phyloP scores from a whole-genome alignment of 92 coral and sea anemone genomes.

The Porites divaricata region DNA sequence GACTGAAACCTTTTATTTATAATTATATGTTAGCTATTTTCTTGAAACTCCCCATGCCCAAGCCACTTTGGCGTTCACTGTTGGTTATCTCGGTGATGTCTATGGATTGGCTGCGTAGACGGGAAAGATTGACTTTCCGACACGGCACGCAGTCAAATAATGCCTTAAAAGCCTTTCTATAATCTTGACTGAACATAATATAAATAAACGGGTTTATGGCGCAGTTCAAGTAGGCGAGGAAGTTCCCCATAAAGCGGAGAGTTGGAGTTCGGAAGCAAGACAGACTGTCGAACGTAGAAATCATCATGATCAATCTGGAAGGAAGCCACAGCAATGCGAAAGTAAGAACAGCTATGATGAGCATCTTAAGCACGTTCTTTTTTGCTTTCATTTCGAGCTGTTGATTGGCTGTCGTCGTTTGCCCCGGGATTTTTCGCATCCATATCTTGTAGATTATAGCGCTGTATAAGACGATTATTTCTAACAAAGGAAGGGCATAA shows the following conservation, averaged over 20 bases:
- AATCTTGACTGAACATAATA: conserved; percentile 43
- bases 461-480: conserved; percentile 57
- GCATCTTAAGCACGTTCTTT: conserved; percentile 65
- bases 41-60: conserved; percentile 9
- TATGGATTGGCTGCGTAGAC: conserved; percentile 16
- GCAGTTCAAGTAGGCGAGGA: conserved; percentile 51
- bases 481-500: conserved; percentile 57
- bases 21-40: neutral
- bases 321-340: conserved; percentile 59
- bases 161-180: conserved; percentile 31
- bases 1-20: neutral
- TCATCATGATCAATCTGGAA: neutral
- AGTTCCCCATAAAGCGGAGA: conserved; percentile 21
- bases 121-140: neutral
- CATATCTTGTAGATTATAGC: conserved; percentile 59
- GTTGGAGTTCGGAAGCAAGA: conserved; percentile 2
- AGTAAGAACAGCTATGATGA: conserved; percentile 55
- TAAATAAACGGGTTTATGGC: conserved; percentile 68
- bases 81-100: neutral
- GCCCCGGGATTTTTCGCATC: conserved; percentile 60
- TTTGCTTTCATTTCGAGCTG: conserved; percentile 55
- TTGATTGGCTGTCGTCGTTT: conserved; percentile 44
- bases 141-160: neutral
- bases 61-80: neutral
- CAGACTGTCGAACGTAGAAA: neutral